Conservation (phyloP, 2,113 vertebrate species). For the Suricata suricatta region DNA sequence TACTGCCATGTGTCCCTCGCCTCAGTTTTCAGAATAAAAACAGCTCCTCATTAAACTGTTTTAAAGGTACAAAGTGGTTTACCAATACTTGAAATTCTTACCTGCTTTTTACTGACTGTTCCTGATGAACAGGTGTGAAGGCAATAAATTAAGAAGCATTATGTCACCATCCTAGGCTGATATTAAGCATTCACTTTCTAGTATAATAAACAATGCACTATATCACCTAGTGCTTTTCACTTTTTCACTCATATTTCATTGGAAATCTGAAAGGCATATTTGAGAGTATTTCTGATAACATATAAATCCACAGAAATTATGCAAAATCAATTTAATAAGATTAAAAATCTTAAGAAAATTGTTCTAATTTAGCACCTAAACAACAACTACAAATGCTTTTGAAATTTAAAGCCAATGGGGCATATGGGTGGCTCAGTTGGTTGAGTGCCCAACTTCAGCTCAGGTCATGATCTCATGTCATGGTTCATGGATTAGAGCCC, state of each 20-base stretch:
- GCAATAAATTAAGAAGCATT: background rate
- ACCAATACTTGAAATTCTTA: background rate
- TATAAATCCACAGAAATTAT: background rate
- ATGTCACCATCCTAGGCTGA: background rate
- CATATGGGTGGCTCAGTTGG: no score
- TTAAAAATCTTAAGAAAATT: background rate
- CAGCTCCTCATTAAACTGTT: background rate
- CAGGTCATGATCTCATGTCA: no score
- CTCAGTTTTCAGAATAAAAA: conserved; percentile 16
- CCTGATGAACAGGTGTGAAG: background rate
- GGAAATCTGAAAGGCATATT: background rate
- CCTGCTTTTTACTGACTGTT: background rate
- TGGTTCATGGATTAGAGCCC: no score
- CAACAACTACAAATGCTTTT: conserved; percentile 9
- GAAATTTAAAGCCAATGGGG: background rate
- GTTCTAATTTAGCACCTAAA: background rate
- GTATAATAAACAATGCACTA: background rate
- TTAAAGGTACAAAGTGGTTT: background rate
- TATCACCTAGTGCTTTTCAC: background rate
- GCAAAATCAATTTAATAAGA: background rate
- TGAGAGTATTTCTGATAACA: background rate
- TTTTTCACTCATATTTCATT: background rate
- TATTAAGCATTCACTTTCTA: background rate
- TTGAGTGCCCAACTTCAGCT: no score
- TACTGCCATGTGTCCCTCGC: background rate